Percentiles rank a stretch among this genome's conserved stretches.
phyloP scores from a whole-genome alignment of 2,113 vertebrate species.

The Dermatemys mawii region DNA sequence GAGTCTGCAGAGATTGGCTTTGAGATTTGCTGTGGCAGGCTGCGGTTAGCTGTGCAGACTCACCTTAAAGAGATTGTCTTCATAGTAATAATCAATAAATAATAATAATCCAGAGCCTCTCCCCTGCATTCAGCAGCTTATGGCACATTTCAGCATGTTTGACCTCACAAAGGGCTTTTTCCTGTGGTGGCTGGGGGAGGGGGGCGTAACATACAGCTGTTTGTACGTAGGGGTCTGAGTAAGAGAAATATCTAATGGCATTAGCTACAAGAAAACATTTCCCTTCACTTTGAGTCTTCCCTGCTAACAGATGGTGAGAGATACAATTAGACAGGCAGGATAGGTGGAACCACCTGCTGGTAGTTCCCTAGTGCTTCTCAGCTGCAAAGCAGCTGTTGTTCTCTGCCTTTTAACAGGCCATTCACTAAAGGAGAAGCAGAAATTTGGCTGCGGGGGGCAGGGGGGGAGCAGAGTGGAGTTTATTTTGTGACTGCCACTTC shows the following conservation, averaged over 20 bases:
- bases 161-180: neutral
- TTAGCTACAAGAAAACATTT: no score
- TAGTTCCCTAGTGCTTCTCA: neutral
- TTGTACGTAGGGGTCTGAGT: no score
- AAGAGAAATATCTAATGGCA: fast-evolving
- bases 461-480: neutral
- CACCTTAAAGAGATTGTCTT: neutral
- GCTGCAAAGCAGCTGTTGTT: neutral
- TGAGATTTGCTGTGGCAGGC: neutral
- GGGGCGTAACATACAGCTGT: fast-evolving
- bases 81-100: neutral
- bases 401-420: neutral
- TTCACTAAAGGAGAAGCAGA: neutral
- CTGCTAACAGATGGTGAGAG: neutral
- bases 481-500: neutral
- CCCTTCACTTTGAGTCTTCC: neutral
- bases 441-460: fast-evolving
- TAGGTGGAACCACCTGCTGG: neutral
- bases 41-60: neutral
- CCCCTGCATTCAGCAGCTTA: neutral
- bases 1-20: neutral
- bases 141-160: fast-evolving
- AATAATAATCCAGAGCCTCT: neutral
- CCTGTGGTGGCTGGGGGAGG: fast-evolving
- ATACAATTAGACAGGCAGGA: neutral